Evolutionary conservation across 2,888 invertebrate species (phyloP), one percentile per base, ranked within the genome.

Genomic region (Pseudanteris insignis): DNA sequence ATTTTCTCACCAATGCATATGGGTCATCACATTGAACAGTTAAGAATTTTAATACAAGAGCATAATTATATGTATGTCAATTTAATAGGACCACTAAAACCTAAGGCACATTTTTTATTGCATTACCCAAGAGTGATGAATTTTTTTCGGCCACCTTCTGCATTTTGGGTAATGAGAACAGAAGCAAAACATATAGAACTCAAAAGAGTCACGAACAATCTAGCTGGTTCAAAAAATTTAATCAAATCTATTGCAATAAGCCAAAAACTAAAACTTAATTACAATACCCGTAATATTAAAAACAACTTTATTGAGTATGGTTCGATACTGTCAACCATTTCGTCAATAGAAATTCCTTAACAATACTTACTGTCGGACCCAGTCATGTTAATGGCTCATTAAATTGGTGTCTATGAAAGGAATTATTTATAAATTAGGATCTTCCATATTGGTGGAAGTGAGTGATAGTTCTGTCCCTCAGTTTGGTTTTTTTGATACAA

Each of bases 151-250:
- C 55, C 55, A 1, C 8, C 38, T 3, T 13, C 26, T 11, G 21
- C 30, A n/a, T 11, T 9, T 9, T 48, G 44, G 14, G 2, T 26
- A 1, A 46, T 55, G 36, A 3, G 46, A 8, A 50, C 12, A n/a
- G 46, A 55, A 46, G 48, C 50, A 2, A 54, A 54, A 14, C 61
- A 61, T 11, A 18, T 25, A 13, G 43, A 43, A 13, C 25, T 54
- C 2, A 60, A 38, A 26, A 4, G 9, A n/a, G 26, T 26, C 2
- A 26, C 26, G 2, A 26, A 26, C 8, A n/a, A 2, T n/a, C 8
- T 26, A 26, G 26, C 9, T 8, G 26, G 26, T 26, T n/a, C 8
- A 5, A 26, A 26, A 26, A 26, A 26, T 26, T 4, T 26, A 26
- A 4, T 8, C 5, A 26, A n/a, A 26, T 8, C 26, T 2, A 2